Base-by-base conservation (phyloP, 2,797 vertebrate species). In the Hippocampus kuda region DNA sequence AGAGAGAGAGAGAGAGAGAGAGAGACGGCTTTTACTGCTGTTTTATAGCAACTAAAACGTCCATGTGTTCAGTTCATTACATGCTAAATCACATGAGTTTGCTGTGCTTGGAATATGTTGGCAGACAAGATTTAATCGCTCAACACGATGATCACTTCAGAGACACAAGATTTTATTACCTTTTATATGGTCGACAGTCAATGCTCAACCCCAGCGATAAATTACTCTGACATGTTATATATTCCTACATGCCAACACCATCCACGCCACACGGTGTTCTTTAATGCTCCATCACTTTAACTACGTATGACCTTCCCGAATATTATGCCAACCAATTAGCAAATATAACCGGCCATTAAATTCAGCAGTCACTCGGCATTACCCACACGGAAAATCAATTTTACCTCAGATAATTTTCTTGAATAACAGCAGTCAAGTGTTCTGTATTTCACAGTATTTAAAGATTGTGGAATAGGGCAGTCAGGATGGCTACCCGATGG, bases 251-350 rank as follows among this genome's bases (percentile, higher is more conserved):
- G 65, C 73, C 67, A 83, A 83, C 83, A 78, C 68, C 34, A 22
- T 56, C 78, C 48, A 68, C 71, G 54, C 70, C 78, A 75, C 65
- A 74, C 70, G 75, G 65, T 72, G 72, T 75, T 84, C 75, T 84
- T 85, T 77, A 85, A 84, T 85, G 80, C 68, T 77, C 77, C 71
- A 74, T 81, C 84, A 78, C 78, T 66, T 81, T 76, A 80, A 77
- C 72, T 79, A 77, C 77, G 78, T 73, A 69, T 84, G 83, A 87
- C 75, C 82, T 73, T 78, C 63, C n/a, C 57, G 71, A 74, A 72
- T 82, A 79, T 84, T 77, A 84, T 76, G 70, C 64, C 64, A 59
- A 74, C 73, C 79, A 77, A 78, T 85, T 78, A 81, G 74, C 69
- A 67, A 76, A 72, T 73, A 71, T 72, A 54, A 77, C 75, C 75